Evolutionary conservation across 2,888 invertebrate genomes (phyloP).

Genomic region (Idaea biselata): DNA sequence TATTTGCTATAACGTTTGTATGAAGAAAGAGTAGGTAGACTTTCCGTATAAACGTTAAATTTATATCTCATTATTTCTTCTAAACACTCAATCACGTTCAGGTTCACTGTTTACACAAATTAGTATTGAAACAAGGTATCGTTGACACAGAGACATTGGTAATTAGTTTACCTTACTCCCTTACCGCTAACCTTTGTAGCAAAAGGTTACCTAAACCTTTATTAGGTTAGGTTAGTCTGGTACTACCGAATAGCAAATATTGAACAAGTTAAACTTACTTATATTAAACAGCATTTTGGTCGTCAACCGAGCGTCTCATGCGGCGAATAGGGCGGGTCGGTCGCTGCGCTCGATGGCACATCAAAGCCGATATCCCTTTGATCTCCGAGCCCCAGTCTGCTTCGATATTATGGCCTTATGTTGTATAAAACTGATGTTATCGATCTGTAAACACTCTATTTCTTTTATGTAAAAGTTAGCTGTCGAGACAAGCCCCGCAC

Average conservation of each 20-base stretch:
- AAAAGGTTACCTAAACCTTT: background rate
- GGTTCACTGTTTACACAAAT: background rate
- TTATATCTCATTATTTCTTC: background rate
- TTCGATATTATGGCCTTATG: conserved; percentile 40
- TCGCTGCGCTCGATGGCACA: conserved; percentile 49
- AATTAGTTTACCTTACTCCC: background rate
- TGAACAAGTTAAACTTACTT: background rate
- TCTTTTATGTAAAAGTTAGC: background rate
- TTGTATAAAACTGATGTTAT: conserved; percentile 2
- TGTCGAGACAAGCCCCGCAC: background rate
- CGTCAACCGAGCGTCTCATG: conserved; percentile 10
- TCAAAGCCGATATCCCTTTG: conserved; percentile 59
- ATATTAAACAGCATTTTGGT: conserved; percentile 7
- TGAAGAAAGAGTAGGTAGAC: too few species aligned
- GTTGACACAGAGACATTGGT: background rate
- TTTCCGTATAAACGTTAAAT: too few species aligned
- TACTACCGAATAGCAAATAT: background rate
- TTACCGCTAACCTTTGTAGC: background rate
- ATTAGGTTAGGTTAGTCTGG: background rate
- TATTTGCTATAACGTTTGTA: too few species aligned
- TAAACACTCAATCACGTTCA: background rate
- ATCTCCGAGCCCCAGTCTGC: conserved; percentile 49
- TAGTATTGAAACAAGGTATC: background rate
- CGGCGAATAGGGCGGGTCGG: conserved; percentile 19
- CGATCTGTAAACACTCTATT: background rate